Percentiles rank a stretch among this genome's conserved stretches.
Conservation (phyloP, 1,140 invertebrate species). For the Aphaenogaster floridana region DNA sequence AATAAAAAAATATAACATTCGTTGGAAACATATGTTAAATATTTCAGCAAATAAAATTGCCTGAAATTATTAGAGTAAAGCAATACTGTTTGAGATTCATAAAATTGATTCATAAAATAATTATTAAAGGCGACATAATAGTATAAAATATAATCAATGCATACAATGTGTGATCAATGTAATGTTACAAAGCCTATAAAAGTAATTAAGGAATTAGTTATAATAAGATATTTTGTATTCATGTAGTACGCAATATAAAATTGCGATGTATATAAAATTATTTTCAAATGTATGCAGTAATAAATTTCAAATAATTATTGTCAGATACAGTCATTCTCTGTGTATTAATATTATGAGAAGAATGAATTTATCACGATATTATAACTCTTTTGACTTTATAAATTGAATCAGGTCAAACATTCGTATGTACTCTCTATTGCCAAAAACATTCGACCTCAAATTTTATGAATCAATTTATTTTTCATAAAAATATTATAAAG, state of each 20-base stretch:
- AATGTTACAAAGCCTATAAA: conserved; percentile 24
- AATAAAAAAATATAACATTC: conserved; percentile 7
- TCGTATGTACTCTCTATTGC: background rate
- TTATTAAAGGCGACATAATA: conserved; percentile 39
- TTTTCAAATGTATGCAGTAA: conserved; percentile 12
- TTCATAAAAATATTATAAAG: conserved; percentile 12
- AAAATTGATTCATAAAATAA: conserved; percentile 28
- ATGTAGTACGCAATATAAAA: background rate
- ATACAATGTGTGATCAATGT: background rate
- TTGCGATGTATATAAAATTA: conserved; percentile 17
- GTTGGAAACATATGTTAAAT: background rate
- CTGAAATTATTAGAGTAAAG: conserved; percentile 16
- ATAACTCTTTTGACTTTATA: conserved; percentile 36
- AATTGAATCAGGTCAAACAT: background rate
- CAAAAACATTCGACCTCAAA: background rate
- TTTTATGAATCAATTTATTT: conserved; percentile 26
- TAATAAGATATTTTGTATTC: conserved; percentile 20
- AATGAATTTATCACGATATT: conserved; percentile 45
- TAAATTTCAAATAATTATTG: conserved; percentile 28
- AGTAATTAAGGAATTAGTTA: conserved; percentile 26
- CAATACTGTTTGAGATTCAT: background rate
- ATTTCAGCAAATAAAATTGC: conserved; percentile 7
- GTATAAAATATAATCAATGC: background rate
- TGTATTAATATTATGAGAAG: conserved; percentile 1
- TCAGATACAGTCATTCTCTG: conserved; percentile 3